A percentile compares a stretch with the other conserved stretches of the same genome.
These are phyloP conservation scores for Ispidina lecontei DNA, from an alignment of 2,797 vertebrate genomes.

Conservation along the genomic window DNA sequence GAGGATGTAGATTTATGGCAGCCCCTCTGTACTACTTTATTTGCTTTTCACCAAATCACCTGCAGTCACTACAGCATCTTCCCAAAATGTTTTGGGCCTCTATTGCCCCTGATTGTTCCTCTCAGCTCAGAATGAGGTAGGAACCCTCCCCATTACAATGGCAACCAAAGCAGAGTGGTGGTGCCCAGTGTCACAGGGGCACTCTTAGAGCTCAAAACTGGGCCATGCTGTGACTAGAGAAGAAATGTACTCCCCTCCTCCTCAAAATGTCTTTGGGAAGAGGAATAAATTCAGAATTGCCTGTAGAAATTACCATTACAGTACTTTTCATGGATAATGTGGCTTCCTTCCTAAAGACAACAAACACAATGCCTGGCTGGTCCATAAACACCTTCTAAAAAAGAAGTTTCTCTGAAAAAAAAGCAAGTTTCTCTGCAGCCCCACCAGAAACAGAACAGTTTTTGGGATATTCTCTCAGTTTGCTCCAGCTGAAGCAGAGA, in stretches of 20 bases:
- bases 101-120: background rate
- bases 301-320: background rate
- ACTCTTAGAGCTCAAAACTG: background rate
- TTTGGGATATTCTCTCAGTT: background rate
- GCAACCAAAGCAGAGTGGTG: background rate
- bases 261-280: background rate
- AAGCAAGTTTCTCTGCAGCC: background rate
- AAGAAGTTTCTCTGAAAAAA: background rate
- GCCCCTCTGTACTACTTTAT: background rate
- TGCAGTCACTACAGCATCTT: background rate
- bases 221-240: accelerated
- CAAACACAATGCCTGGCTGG: background rate
- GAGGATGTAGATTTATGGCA: background rate
- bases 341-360: background rate
- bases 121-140: background rate
- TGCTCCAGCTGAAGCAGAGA: background rate
- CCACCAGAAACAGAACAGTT: background rate
- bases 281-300: background rate
- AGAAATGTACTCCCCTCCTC: background rate
- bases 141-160: background rate
- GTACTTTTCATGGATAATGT: background rate
- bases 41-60: background rate
- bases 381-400: background rate
- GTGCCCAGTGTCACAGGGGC: background rate
- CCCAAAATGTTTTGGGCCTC: background rate